Base-by-base conservation (phyloP, 2,113 vertebrate genomes). In the Scolopax mira region DNA sequence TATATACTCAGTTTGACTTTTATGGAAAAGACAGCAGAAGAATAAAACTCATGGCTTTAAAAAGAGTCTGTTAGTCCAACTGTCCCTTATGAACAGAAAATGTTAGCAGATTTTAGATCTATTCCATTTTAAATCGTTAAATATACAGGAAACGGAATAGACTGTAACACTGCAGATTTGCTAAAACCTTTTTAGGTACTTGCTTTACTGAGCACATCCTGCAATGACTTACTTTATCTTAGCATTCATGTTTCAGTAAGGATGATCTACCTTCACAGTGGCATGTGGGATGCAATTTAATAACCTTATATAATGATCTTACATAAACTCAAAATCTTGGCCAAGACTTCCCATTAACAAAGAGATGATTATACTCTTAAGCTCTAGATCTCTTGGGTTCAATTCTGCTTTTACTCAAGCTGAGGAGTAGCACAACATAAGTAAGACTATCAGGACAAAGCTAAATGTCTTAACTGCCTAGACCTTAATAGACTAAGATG, bases 281-380 rank as follows among this genome's bases (percentile, higher is more conserved):
- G 64, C 82, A 90, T 60, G 83, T 67, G 75, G 79, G 70, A 95
- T 88, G 74, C 71, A 93, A 72, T 85, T 93, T 96, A 96, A 92
- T 94, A 93, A 90, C 69, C 65, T 94, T 95, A 95, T 75, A 77
- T 95, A 95, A 93, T 85, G 79, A 85, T 82, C 66, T 96, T 96
- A 95, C 41, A 77, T 93, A 96, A 97, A 91, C 71, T 88, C 19
- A 93, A 83, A 92, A 91, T 91, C 90, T 88, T 96, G 90, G 60
- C 39, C 90, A 92, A 67, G 88, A 64, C 16, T 81, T 94, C 60
- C 42, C 55, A 92, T 94, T 92, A 92, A 81, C 69, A 78, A 83
- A 67, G 92, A 58, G 28, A 52, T 93, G 21, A 94, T 94, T 88
- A 96, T 80, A 67, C 55, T 90, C 64, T 71, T 80, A 95, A 89